Evolutionary conservation across 2,113 vertebrate genomes (phyloP).

Genomic region (Aldabrachelys gigantea): DNA sequence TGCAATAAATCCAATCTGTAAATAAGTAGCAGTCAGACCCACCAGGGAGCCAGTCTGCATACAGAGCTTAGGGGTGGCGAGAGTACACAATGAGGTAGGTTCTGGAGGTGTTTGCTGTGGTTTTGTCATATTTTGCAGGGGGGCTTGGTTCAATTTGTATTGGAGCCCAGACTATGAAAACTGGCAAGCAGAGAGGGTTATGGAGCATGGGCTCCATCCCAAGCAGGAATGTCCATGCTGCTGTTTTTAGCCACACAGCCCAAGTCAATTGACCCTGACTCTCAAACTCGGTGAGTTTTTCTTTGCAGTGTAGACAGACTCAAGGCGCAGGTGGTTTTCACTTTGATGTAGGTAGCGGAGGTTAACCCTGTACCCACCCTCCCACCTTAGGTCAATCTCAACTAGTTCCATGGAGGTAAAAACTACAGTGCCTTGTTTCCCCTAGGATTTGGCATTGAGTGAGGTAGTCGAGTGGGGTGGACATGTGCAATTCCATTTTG

Average conservation of each 20-base stretch:
- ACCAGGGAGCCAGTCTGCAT: background rate
- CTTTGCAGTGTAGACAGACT: background rate
- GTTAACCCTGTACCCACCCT: background rate
- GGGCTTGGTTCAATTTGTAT: background rate
- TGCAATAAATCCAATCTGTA: background rate
- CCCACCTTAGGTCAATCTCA: background rate
- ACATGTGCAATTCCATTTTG: background rate
- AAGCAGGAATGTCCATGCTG: background rate
- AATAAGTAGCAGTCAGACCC: background rate
- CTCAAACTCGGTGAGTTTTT: background rate
- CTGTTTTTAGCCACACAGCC: background rate
- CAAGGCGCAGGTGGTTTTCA: background rate
- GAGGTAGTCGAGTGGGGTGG: background rate
- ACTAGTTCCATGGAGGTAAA: background rate
- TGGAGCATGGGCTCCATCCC: too few relatives aligned
- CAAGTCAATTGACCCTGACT: background rate
- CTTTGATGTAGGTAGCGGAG: background rate
- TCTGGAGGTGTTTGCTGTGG: background rate
- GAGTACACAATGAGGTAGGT: background rate
- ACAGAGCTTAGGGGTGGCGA: background rate
- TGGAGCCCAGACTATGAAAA: background rate
- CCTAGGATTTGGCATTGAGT: background rate
- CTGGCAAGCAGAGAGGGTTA: background rate
- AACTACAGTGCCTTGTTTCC: background rate
- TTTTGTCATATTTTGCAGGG: background rate